Evolutionary conservation across 2,888 invertebrate species (phyloP).

Genomic region (Dicranocentrus wangi): DNA sequence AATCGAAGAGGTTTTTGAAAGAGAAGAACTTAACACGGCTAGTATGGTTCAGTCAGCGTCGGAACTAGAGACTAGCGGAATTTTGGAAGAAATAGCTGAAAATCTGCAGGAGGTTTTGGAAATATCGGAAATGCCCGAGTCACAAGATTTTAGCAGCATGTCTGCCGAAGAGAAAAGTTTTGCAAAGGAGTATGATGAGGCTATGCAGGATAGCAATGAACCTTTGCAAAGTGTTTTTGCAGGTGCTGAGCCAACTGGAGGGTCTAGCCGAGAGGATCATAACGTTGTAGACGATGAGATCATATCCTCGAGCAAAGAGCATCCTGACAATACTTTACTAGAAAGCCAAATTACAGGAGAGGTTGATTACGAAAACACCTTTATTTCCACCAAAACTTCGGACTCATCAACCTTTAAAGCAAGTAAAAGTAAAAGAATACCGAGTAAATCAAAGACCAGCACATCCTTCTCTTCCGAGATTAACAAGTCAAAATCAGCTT

Average conservation of each 20-base stretch:
- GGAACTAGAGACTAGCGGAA: slow-evolving; percentile 37
- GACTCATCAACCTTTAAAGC: not conserved
- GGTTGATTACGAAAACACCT: slow-evolving; percentile 38
- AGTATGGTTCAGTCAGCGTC: slow-evolving; percentile 42
- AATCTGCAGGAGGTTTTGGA: slow-evolving; percentile 54
- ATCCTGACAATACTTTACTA: not conserved
- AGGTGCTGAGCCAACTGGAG: not conserved
- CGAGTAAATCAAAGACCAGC: slow-evolving; percentile 12
- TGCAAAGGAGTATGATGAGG: slow-evolving; percentile 44
- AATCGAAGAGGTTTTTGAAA: not conserved
- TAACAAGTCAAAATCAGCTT: not conserved
- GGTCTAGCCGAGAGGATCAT: too few relatives aligned
- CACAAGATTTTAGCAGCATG: slow-evolving; percentile 21
- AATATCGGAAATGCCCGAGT: slow-evolving; percentile 37
- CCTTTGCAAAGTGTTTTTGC: slow-evolving; percentile 39
- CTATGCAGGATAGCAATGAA: slow-evolving; percentile 32
- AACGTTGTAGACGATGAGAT: too few relatives aligned
- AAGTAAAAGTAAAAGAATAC: not conserved
- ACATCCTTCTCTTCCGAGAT: not conserved
- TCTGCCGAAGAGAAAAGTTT: slow-evolving; percentile 31
- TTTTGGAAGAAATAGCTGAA: slow-evolving; percentile 49
- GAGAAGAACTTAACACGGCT: slow-evolving; percentile 15
- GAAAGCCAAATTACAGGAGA: not conserved
- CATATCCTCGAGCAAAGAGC: not conserved
- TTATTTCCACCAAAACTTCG: slow-evolving; percentile 30